Conservation (phyloP, 2,113 vertebrate genomes). For the Tapirus terrestris region DNA sequence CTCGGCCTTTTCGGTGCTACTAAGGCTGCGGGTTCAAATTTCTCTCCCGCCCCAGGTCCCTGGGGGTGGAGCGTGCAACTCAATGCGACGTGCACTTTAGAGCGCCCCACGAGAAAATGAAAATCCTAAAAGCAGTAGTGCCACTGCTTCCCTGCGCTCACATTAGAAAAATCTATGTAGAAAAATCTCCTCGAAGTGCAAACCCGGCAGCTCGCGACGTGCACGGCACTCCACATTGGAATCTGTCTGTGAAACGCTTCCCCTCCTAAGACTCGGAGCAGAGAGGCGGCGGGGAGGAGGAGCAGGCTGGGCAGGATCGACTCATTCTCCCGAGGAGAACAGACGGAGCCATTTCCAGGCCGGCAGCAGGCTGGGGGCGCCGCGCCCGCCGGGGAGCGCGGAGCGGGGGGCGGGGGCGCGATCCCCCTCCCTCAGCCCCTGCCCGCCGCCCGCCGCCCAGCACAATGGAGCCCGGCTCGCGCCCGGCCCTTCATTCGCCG, state of each 20-base stretch:
- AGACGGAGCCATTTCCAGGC: conserved; percentile 79
- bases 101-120: conserved; percentile 46
- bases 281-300: conserved; percentile 69
- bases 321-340: conserved; percentile 70
- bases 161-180: conserved; percentile 44
- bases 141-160: conserved; percentile 64
- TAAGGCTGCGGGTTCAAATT: conserved; percentile 79
- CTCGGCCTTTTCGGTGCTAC: conserved; percentile 60
- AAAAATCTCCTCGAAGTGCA: conserved; percentile 66
- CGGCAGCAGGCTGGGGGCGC: conserved; percentile 80
- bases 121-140: conserved; percentile 70
- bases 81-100: conserved; percentile 71
- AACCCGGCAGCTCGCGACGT: conserved; percentile 67
- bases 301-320: conserved; percentile 69
- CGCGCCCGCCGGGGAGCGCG: conserved; percentile 60
- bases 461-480: conserved; percentile 73
- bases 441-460: conserved; percentile 59
- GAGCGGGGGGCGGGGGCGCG: conserved; percentile 59
- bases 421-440: conserved; percentile 72
- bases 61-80: conserved; percentile 75
- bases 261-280: conserved; percentile 63
- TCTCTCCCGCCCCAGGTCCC: conserved; percentile 70
- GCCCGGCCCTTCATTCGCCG: conserved; percentile 55
- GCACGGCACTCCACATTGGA: conserved; percentile 76
- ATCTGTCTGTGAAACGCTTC: conserved; percentile 46